phyloP scores from a whole-genome alignment of 2,797 vertebrate genomes.

The Tangara arthus region DNA sequence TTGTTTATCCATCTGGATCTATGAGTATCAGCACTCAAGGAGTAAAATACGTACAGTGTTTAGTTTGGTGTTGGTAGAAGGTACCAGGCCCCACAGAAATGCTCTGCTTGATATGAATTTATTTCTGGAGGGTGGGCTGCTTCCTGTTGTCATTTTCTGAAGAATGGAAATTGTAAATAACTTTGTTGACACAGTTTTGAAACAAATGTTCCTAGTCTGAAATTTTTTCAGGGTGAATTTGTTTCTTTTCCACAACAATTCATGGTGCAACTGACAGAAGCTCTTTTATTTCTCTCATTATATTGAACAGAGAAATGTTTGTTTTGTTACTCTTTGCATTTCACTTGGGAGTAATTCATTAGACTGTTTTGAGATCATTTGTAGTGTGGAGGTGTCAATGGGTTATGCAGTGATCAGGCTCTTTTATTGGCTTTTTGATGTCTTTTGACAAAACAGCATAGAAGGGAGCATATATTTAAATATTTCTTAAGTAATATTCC shows the following conservation, averaged over 20 bases:
- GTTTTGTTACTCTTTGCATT: not conserved
- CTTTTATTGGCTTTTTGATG: not conserved
- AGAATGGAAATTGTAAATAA: not conserved
- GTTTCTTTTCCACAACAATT: not conserved
- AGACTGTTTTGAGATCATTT: not conserved
- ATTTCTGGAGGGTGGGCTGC: constrained; percentile 14
- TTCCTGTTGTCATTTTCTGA: not conserved
- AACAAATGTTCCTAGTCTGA: not conserved
- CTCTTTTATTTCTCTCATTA: not conserved
- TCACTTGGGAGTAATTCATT: not conserved
- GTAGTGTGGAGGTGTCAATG: not conserved
- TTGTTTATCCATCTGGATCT: not conserved
- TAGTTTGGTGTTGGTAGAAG: not conserved
- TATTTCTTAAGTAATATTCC: not conserved
- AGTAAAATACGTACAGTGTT: not conserved
- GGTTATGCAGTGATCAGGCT: not conserved
- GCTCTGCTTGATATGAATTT: not conserved
- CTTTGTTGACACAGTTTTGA: not conserved
- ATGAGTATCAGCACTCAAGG: not conserved
- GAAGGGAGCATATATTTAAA: not conserved
- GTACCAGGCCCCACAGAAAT: not conserved
- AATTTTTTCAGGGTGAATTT: not conserved
- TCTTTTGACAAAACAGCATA: not conserved
- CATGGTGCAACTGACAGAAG: not conserved
- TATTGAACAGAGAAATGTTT: not conserved